Evolutionary conservation across 2,888 invertebrate genomes (phyloP).

Genomic region (Odontomyia ornata): DNA sequence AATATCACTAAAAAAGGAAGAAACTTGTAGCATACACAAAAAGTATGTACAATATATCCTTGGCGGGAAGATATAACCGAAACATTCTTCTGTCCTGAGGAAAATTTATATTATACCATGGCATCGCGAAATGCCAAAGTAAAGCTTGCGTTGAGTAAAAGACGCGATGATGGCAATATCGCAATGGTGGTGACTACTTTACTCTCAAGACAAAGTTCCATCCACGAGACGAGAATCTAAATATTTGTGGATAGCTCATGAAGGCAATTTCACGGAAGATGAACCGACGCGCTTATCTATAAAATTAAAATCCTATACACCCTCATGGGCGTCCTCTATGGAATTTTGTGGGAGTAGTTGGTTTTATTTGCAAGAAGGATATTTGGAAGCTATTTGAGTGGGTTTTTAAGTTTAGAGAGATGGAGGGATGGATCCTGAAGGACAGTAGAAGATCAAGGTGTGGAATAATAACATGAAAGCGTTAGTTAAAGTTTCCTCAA

Average conservation of each 20-base stretch:
- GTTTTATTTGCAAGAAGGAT: no score
- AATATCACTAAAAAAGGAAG: constrained; percentile 20
- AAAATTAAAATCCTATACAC: constrained; percentile 46
- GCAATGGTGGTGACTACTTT: neutral
- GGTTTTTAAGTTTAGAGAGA: no score
- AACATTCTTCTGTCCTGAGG: constrained; percentile 28
- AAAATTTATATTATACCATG: constrained; percentile 24
- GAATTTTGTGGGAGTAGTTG: no score
- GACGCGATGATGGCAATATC: neutral
- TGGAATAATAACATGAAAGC: no score
- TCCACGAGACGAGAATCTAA: constrained; percentile 46
- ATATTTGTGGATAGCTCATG: constrained; percentile 50
- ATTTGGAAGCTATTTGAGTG: no score
- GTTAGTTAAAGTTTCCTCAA: no score
- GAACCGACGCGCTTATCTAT: constrained; percentile 50
- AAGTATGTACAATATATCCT: neutral
- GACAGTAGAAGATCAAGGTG: no score
- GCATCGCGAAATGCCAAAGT: no score
- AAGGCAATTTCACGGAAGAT: constrained; percentile 52
- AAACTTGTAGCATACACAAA: constrained; percentile 19
- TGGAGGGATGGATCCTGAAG: no score
- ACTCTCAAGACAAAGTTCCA: constrained; percentile 2
- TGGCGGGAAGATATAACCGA: constrained; percentile 20
- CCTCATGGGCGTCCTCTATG: no score
- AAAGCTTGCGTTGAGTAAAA: no score